Evolutionary conservation across 2,797 vertebrate species (phyloP), one percentile per base, ranked within the genome.

Genomic region (Myripristis murdjan): DNA sequence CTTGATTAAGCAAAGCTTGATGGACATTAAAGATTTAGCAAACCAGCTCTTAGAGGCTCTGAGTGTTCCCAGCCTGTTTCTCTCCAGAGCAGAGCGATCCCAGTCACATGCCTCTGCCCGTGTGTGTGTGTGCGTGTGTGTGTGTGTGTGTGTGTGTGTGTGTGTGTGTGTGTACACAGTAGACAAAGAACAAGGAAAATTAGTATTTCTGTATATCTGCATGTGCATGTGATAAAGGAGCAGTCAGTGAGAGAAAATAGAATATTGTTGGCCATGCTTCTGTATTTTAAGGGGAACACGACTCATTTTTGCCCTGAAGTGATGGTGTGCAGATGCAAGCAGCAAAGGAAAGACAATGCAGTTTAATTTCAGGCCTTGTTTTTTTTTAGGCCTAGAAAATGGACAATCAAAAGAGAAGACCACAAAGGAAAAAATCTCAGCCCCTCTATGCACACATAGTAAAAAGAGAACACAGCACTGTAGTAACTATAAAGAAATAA

Each of bases 11-110:
- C 66, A 60, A 79, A 77, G 79, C 64, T 51, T 64, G 79, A 47
- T 81, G 71, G 70, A 24, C 49, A 64, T 91, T 53, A 84, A 87
- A 83, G 52, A 87, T 88, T 88, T 69, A 87, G 70, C 66, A 75
- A 64, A 59, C n/a, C 49, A 31, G 70, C 78, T 75, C 62, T 80
- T 64, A 72, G 47, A 54, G 51, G 46, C 55, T 49, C 49, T 46
- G 70, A 75, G 66, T 83, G 79, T 65, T 84, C 12, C 5, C 37
- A 58, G 28, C 35, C 67, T 53, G 8, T 37, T 53, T 58, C 52
- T 57, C 56, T 71, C 18, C 35, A 73, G 46, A 68, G 63, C 56
- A 58, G 10, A 67, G 67, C 55, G 58, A 80, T 48, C 64, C 39
- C 46, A 75, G 39, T 83, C 74, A 84, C 78, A 77, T 77, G 83